These are phyloP conservation scores for Varroa destructor DNA, from an alignment of 1,140 invertebrate species.

Conservation along the genomic window DNA sequence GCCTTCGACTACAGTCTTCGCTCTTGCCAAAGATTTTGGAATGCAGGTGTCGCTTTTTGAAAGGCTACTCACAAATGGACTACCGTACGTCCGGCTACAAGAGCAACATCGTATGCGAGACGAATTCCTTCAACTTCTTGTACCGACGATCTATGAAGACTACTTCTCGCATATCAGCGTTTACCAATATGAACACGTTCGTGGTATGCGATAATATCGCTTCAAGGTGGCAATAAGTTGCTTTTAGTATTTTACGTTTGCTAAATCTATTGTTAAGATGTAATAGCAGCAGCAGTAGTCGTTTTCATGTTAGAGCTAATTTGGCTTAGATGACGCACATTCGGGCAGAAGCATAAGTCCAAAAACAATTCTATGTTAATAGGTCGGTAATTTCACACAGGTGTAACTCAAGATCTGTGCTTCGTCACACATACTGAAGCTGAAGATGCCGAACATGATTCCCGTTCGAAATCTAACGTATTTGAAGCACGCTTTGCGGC, in stretches of 20 bases:
- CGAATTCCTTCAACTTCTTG: conserved; percentile 40
- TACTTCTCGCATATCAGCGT: conserved; percentile 23
- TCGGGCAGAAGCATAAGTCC: too few relatives aligned
- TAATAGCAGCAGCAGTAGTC: too few relatives aligned
- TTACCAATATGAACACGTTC: neutral
- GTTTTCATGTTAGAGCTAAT: neutral
- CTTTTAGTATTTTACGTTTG: too few relatives aligned
- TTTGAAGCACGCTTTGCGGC: conserved; percentile 48
- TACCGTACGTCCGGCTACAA: conserved; percentile 42
- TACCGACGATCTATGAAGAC: conserved; percentile 39
- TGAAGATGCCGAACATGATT: neutral
- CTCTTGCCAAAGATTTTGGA: conserved; percentile 47
- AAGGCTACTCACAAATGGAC: conserved; percentile 50
- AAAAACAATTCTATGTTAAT: too few relatives aligned
- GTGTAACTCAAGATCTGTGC: neutral
- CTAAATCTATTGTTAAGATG: too few relatives aligned
- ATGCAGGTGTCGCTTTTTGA: conserved; percentile 60
- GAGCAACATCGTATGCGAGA: conserved; percentile 43
- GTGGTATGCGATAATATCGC: neutral
- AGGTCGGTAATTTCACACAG: neutral
- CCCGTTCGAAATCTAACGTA: conserved; percentile 40
- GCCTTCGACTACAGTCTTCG: conserved; percentile 50
- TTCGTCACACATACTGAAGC: neutral
- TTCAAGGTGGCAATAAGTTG: too few relatives aligned
- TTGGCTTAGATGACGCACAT: too few relatives aligned